Conservation (phyloP, 2,888 invertebrate species). For the Torymus tubicola region DNA sequence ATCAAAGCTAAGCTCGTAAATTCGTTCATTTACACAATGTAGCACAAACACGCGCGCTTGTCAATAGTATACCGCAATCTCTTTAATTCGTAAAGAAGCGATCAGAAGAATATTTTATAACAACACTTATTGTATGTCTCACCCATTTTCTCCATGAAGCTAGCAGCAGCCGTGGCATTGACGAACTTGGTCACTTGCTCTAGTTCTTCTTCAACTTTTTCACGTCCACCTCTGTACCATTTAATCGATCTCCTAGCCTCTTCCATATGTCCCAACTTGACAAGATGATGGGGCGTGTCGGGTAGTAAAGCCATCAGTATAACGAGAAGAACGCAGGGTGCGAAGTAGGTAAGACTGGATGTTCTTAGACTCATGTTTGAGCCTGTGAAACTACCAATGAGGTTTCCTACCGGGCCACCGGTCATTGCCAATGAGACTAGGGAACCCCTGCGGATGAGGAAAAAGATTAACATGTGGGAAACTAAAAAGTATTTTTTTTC, state of each 20-base stretch:
- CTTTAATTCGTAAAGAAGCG: too few species aligned
- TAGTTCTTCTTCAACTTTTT: slow-evolving; percentile 63
- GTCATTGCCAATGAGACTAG: slow-evolving; percentile 66
- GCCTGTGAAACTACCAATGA: slow-evolving; percentile 69
- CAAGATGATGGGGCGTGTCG: slow-evolving; percentile 67
- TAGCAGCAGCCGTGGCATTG: slow-evolving; percentile 55
- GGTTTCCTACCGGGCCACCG: slow-evolving; percentile 66
- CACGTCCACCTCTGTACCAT: slow-evolving; percentile 58
- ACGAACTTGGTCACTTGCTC: slow-evolving; percentile 64
- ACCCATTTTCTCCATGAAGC: slow-evolving; percentile 52
- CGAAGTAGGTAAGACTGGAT: slow-evolving; percentile 66
- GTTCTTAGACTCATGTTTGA: slow-evolving; percentile 64
- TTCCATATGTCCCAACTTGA: slow-evolving; percentile 41
- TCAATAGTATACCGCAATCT: too few species aligned
- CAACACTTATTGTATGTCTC: background rate
- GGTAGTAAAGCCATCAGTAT: slow-evolving; percentile 65
- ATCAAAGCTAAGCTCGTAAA: too few species aligned
- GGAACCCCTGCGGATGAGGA: slow-evolving; percentile 62
- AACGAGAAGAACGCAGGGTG: slow-evolving; percentile 64
- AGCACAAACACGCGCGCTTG: too few species aligned
- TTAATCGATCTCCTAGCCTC: slow-evolving; percentile 34
- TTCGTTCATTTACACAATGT: too few species aligned
- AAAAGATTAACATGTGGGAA: background rate
- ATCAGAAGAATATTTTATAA: too few species aligned
- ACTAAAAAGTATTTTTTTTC: too few species aligned